Conservation (phyloP, 64 coral and sea anemone species). For the Montipora efflorescens region DNA sequence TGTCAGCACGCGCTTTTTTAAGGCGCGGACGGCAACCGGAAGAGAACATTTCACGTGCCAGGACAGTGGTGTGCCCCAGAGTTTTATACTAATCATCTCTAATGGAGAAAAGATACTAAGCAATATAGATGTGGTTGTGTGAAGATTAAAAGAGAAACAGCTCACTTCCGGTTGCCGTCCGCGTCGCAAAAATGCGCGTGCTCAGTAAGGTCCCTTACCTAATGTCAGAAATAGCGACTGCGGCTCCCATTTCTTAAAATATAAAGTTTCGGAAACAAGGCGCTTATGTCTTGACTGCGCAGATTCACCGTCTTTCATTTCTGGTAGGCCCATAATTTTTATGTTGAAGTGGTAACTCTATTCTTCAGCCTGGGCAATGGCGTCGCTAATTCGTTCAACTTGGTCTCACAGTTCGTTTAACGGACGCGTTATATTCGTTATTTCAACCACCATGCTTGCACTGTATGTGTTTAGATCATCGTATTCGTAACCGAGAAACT, state of each 20-base stretch:
- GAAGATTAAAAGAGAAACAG: neutral
- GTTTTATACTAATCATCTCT: too few species aligned
- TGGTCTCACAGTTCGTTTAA: too few species aligned
- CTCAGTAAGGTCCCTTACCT: neutral
- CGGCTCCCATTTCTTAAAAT: neutral
- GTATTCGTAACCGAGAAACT: too few species aligned
- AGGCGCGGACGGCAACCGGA: neutral
- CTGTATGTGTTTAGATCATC: too few species aligned
- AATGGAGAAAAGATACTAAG: too few species aligned
- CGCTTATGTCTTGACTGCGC: neutral
- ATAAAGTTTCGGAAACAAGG: neutral
- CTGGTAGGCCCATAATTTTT: neutral
- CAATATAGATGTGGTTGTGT: neutral
- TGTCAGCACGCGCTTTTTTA: neutral
- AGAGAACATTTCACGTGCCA: neutral
- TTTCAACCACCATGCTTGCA: too few species aligned
- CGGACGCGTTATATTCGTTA: too few species aligned
- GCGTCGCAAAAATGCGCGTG: constrained; percentile 53
- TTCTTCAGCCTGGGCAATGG: neutral
- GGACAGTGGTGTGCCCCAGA: neutral
- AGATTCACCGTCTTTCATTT: neutral
- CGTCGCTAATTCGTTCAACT: too few species aligned
- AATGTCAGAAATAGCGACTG: constrained; percentile 5
- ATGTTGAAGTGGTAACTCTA: neutral
- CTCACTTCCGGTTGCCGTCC: too few species aligned